phyloP scores from a whole-genome alignment of 2,888 invertebrate species.

The Cheilosia pagana region DNA sequence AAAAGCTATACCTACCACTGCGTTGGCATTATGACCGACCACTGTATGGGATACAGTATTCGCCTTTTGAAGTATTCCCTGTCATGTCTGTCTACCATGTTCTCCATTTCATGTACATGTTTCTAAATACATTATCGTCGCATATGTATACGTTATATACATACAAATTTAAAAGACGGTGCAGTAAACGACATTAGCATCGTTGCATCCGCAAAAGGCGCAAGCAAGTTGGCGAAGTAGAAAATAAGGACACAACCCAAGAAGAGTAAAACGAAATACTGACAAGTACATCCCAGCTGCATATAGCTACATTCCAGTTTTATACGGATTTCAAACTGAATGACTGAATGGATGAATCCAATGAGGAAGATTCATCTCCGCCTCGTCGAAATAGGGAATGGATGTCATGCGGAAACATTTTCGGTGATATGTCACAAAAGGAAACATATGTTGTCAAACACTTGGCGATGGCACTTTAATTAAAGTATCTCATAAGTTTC shows the following conservation, averaged over 20 bases:
- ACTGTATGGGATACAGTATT: not conserved
- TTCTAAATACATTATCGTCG: constrained; percentile 46
- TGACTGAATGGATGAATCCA: constrained; percentile 60
- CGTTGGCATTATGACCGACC: constrained; percentile 23
- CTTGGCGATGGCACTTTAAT: constrained; percentile 74
- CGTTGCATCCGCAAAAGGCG: constrained; percentile 36
- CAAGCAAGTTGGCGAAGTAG: constrained; percentile 52
- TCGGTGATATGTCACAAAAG: constrained; percentile 73
- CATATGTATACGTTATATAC: constrained; percentile 5
- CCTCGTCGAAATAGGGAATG: constrained; percentile 49
- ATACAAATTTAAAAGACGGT: constrained; percentile 48
- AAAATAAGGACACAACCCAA: constrained; percentile 39
- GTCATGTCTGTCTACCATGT: constrained; percentile 34
- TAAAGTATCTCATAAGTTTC: constrained; percentile 73
- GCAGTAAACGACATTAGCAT: constrained; percentile 49
- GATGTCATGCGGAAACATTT: constrained; percentile 69
- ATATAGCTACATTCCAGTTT: constrained; percentile 10
- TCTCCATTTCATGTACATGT: constrained; percentile 34
- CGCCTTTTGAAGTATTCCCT: constrained; percentile 32
- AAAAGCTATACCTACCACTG: constrained; percentile 14
- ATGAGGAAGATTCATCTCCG: constrained; percentile 58
- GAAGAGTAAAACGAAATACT: constrained; percentile 47
- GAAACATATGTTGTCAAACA: constrained; percentile 74
- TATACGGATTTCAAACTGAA: constrained; percentile 40
- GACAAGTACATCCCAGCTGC: constrained; percentile 24